Base-by-base conservation (phyloP, 2,888 invertebrate species). In the Campopleginae sp. region DNA sequence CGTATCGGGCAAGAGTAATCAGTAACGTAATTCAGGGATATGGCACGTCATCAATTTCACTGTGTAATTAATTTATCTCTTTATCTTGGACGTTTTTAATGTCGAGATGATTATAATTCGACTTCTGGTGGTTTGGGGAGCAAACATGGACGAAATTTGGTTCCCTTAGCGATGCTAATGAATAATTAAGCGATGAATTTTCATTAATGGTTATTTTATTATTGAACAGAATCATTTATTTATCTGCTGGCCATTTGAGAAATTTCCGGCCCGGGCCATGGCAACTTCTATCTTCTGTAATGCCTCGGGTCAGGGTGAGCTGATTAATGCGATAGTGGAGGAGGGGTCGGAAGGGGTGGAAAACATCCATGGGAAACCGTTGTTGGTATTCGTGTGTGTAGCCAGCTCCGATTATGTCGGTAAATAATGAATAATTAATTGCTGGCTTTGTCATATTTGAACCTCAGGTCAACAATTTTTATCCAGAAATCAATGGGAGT, bases 291-390 rank as follows among this genome's bases (percentile, higher is more conserved):
- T 42, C 19, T 54, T 63, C 58, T 70, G 33, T 17, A 48, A 38
- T 44, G 27, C 7, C 38, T 46, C 23, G 75, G 54, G 65, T 65
- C 75, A 76, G 71, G 80, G 63, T 76, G 54, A 19, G n/a, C n/a
- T 27, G 70, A 58, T 76, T 80, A 63, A 71, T 46, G 44, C 19
- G 51, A 80, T 46, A 71, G 46, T 42, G 14, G 38, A 1, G 38
- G 38, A 38, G 10, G 44, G 44, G 17, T n/a, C 33, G 46, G 27
- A 63, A 70, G 23, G 65, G 71, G 54, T 76, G 65, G 14, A 54
- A 58, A 58, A 54, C 66, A 71, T 76, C 46, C 44, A 54, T 23
- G 44, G 46, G 46, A 54, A 46, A 48, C 80, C 54, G 42, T 58
- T 38, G 58, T 27, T 14, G n/a, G 58, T 44, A 38, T 27, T 42